These are phyloP conservation scores for Alsophila aescularia DNA, from an alignment of 2,888 invertebrate species.

Conservation along the genomic window DNA sequence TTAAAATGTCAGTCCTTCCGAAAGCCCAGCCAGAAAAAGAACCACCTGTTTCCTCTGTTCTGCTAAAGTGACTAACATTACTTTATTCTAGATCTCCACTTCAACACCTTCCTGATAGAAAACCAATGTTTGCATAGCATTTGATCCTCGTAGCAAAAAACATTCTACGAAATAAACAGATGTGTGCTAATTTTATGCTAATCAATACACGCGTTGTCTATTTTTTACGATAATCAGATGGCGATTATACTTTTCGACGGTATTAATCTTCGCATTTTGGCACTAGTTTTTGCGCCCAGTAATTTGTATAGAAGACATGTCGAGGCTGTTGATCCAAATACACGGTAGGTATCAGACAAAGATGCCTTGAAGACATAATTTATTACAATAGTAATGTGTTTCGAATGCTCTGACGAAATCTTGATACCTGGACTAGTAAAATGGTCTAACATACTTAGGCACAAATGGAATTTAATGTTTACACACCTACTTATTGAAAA, in stretches of 20 bases:
- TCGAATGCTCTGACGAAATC: slow-evolving; percentile 18
- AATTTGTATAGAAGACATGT: slow-evolving; percentile 19
- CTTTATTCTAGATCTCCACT: too few species aligned
- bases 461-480: slow-evolving; percentile 1
- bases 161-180: slow-evolving; percentile 7
- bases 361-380: slow-evolving; percentile 27
- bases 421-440: slow-evolving; percentile 3
- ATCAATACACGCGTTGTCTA: slow-evolving; percentile 18
- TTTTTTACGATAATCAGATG: slow-evolving; percentile 23
- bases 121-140: background rate
- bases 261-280: slow-evolving; percentile 23
- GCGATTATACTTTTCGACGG: slow-evolving; percentile 18
- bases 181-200: slow-evolving; percentile 29
- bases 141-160: background rate
- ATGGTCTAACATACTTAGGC: slow-evolving; percentile 5
- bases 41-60: too few species aligned
- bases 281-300: slow-evolving; percentile 21
- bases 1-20: too few species aligned
- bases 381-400: slow-evolving; percentile 15
- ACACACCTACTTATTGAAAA: slow-evolving; percentile 1
- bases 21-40: too few species aligned
- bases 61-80: too few species aligned
- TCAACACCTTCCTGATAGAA: too few species aligned
- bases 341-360: slow-evolving; percentile 13
- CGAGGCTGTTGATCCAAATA: slow-evolving; percentile 24